Conservation (phyloP, 2,113 vertebrate species). For the Pao palembangensis region DNA sequence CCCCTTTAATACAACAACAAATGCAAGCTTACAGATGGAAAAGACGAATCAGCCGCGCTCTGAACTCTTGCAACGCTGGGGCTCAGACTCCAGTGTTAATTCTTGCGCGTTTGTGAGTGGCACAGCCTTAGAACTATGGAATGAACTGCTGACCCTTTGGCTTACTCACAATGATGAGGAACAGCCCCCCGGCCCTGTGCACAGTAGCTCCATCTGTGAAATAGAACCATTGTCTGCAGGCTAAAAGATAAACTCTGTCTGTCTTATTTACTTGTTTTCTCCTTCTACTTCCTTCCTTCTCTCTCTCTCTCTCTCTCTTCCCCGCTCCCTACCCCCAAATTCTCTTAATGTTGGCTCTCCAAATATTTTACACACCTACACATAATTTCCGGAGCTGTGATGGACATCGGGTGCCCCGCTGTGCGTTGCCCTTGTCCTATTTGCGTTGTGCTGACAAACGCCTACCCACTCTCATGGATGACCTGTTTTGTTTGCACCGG, state of each 20-base stretch:
- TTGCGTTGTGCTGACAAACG: constrained; percentile 63
- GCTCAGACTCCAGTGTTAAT: constrained; percentile 16
- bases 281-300: constrained; percentile 4
- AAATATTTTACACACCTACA: too few species aligned
- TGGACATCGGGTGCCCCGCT: constrained; percentile 13
- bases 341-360: not conserved
- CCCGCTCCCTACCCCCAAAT: not conserved
- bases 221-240: constrained; percentile 61
- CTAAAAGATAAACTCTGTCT: constrained; percentile 59
- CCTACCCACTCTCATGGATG: constrained; percentile 40
- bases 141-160: constrained; percentile 61
- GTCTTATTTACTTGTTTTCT: constrained; percentile 16
- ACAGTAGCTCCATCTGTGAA: constrained; percentile 36
- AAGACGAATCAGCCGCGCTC: constrained; percentile 16
- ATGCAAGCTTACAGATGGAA: constrained; percentile 13
- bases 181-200: constrained; percentile 18
- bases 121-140: constrained; percentile 46
- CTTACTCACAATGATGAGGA: constrained; percentile 24
- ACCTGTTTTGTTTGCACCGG: constrained; percentile 53
- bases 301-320: constrained; percentile 9
- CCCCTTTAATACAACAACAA: not conserved
- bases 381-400: not conserved
- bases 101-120: constrained; percentile 24
- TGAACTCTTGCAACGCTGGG: constrained; percentile 27
- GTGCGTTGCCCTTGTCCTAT: constrained; percentile 35